These are phyloP conservation scores for Ornithoptera alexandrae DNA, from an alignment of 2,888 invertebrate genomes.

Conservation along the genomic window DNA sequence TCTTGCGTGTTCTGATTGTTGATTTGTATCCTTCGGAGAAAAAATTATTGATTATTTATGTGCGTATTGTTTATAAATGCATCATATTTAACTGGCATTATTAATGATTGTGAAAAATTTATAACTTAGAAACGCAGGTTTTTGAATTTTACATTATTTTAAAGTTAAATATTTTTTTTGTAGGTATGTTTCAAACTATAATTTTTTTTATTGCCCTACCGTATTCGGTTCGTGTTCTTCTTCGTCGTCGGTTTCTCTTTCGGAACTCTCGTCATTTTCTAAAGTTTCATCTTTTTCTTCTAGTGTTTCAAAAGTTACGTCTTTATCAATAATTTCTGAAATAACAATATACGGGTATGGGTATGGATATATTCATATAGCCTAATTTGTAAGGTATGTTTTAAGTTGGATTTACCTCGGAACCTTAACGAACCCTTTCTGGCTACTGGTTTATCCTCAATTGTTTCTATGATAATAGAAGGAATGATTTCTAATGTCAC, in stretches of 20 bases:
- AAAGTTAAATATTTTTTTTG: not conserved
- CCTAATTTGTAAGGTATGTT: not conserved
- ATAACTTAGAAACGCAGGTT: not conserved
- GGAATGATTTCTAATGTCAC: slow-evolving; percentile 58
- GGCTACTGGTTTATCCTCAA: slow-evolving; percentile 57
- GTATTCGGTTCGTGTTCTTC: slow-evolving; percentile 48
- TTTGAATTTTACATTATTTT: not conserved
- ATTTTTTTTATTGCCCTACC: slow-evolving; percentile 12
- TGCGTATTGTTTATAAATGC: not conserved
- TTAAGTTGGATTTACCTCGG: slow-evolving; percentile 65
- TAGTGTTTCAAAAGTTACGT: slow-evolving; percentile 77
- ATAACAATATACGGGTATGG: not conserved
- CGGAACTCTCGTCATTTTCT: slow-evolving; percentile 46
- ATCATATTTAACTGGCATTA: not conserved
- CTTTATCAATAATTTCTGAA: slow-evolving; percentile 29
- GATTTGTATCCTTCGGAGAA: slow-evolving; percentile 22
- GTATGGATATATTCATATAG: not conserved
- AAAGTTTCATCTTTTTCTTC: slow-evolving; percentile 73
- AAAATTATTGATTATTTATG: not conserved
- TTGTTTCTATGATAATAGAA: slow-evolving; percentile 58
- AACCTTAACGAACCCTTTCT: slow-evolving; percentile 78
- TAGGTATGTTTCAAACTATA: not conserved
- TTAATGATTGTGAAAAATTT: not conserved
- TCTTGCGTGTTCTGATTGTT: slow-evolving; percentile 31
- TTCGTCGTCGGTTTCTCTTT: slow-evolving; percentile 42